These are phyloP conservation scores for Malacoctenus gilli DNA, from an alignment of 2,797 vertebrate genomes.

Conservation along the genomic window DNA sequence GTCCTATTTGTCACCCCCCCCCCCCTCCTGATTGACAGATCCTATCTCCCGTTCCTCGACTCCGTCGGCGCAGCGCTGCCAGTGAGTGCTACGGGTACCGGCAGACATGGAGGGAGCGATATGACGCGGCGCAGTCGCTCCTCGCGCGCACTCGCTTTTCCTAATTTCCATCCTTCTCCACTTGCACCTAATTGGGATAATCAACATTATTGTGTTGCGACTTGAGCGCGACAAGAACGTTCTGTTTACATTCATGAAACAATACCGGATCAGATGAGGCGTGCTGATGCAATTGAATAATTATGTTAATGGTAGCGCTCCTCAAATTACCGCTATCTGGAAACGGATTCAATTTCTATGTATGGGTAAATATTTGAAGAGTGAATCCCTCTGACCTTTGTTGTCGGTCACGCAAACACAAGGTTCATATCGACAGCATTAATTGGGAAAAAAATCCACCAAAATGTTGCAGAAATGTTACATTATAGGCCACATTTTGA, in stretches of 20 bases:
- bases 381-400: too few species aligned
- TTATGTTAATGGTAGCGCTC: slow-evolving; percentile 48
- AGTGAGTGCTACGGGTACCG: neutral
- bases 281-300: slow-evolving; percentile 38
- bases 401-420: too few species aligned
- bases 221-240: slow-evolving; percentile 18
- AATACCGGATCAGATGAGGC: slow-evolving; percentile 36
- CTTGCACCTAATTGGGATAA: slow-evolving; percentile 30
- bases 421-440: too few species aligned
- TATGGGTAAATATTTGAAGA: too few species aligned
- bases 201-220: slow-evolving; percentile 33
- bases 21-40: neutral
- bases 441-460: too few species aligned
- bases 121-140: neutral
- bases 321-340: too few species aligned
- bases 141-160: too few species aligned
- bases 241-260: slow-evolving; percentile 43
- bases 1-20: slow-evolving; percentile 1
- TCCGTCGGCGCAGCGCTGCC: slow-evolving; percentile 1
- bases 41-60: neutral
- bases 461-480: too few species aligned
- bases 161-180: slow-evolving; percentile 11
- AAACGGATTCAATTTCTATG: slow-evolving; percentile 53
- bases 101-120: neutral
- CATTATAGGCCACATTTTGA: too few species aligned